A percentile compares a stretch with the other conserved stretches of the same genome.
Evolutionary conservation across 1,140 invertebrate genomes (phyloP).

Genomic region (Leptonema lineaticorne): DNA sequence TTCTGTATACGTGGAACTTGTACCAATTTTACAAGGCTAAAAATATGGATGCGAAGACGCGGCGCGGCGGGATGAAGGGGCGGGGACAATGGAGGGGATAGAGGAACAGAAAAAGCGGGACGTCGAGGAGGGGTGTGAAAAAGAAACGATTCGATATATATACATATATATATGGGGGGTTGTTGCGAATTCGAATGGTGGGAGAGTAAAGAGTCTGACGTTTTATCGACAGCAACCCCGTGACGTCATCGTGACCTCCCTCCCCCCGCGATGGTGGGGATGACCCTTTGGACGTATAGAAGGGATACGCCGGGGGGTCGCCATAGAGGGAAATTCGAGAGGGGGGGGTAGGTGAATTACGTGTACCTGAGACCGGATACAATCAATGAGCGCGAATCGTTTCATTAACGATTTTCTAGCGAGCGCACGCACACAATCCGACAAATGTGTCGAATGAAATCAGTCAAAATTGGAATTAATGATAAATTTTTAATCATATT

Average conservation of each 20-base stretch:
- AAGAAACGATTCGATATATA: background rate
- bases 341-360: background rate
- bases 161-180: too few relatives aligned
- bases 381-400: constrained; percentile 18
- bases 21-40: constrained; percentile 32
- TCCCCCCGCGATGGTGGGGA: background rate
- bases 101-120: background rate
- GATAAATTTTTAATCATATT: too few relatives aligned
- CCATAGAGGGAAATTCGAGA: background rate
- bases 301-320: background rate
- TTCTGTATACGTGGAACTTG: constrained; percentile 33
- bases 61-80: constrained; percentile 1
- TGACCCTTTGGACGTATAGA: background rate
- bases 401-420: constrained; percentile 19
- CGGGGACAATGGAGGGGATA: background rate
- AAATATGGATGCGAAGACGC: constrained; percentile 32
- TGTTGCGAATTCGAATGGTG: too few relatives aligned
- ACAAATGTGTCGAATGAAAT: too few relatives aligned
- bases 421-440: too few relatives aligned
- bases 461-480: too few relatives aligned
- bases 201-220: background rate
- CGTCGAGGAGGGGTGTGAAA: background rate
- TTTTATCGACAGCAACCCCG: constrained; percentile 16
- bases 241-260: constrained; percentile 21
- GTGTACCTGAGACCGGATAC: background rate